Percentiles rank a stretch among this genome's conserved stretches.
Evolutionary conservation across 2,888 invertebrate genomes (phyloP).

Genomic region (Platycnemis pennipes): DNA sequence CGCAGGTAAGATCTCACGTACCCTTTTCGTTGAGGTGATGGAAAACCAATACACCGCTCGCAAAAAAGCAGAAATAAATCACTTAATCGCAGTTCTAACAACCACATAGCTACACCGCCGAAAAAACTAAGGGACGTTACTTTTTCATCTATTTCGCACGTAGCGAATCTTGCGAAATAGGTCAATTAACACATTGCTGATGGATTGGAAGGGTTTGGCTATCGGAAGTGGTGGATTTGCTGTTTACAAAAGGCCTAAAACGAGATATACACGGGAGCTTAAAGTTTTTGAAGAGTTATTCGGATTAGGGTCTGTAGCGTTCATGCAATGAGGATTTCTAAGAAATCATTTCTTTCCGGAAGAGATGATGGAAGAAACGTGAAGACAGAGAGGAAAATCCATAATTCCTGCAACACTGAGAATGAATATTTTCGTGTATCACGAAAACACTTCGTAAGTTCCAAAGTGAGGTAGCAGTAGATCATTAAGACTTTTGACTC

Average conservation of each 20-base stretch:
- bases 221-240: not conserved
- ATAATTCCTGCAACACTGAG: not conserved
- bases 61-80: not conserved
- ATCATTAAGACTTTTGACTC: too few species aligned
- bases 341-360: not conserved
- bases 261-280: not conserved
- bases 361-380: not conserved
- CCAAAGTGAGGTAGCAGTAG: too few species aligned
- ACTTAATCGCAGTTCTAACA: not conserved
- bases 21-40: too few species aligned
- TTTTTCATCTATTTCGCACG: not conserved
- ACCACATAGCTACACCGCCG: not conserved
- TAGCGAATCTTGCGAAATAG: not conserved
- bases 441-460: not conserved
- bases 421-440: not conserved
- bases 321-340: not conserved
- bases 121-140: not conserved
- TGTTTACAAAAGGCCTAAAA: not conserved
- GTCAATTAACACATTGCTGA: not conserved
- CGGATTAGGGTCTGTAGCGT: not conserved
- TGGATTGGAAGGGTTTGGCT: not conserved
- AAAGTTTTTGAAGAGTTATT: not conserved
- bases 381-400: not conserved
- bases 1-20: too few species aligned
- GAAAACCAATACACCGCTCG: not conserved